Conservation (phyloP, 2,113 vertebrate genomes). For the Macrotis lagotis region DNA sequence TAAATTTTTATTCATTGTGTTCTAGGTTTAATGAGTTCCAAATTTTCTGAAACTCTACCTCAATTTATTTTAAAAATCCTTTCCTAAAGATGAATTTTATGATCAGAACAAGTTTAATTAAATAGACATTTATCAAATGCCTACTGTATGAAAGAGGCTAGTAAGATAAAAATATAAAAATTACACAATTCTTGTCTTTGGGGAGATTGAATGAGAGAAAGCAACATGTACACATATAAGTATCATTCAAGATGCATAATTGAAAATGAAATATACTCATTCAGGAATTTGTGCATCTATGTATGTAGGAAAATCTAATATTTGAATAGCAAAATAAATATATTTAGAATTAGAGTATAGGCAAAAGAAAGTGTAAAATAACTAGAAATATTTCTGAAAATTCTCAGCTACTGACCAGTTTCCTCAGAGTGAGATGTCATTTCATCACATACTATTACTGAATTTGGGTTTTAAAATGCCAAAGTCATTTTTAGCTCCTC, state of each 20-base stretch:
- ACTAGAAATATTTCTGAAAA: constrained; percentile 13
- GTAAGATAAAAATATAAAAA: neutral
- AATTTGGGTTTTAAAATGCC: constrained; percentile 29
- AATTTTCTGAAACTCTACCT: neutral
- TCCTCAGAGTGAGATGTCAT: neutral
- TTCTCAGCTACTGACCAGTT: constrained; percentile 20
- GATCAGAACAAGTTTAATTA: neutral
- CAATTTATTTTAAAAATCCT: neutral
- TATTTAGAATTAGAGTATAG: too few species aligned
- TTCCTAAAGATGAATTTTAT: neutral
- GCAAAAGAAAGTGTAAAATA: neutral
- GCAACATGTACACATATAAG: neutral
- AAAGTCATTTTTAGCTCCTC: constrained; percentile 23
- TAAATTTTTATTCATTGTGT: neutral
- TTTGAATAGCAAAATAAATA: too few species aligned
- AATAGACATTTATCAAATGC: neutral
- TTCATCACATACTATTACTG: constrained; percentile 8
- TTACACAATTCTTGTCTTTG: neutral
- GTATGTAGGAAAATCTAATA: neutral
- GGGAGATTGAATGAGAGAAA: neutral
- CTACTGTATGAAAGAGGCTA: neutral
- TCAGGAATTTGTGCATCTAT: neutral
- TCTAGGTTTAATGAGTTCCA: neutral
- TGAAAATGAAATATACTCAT: neutral
- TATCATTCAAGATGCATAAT: neutral